phyloP scores from a whole-genome alignment of 2,113 vertebrate species.

The Helogale parvula region DNA sequence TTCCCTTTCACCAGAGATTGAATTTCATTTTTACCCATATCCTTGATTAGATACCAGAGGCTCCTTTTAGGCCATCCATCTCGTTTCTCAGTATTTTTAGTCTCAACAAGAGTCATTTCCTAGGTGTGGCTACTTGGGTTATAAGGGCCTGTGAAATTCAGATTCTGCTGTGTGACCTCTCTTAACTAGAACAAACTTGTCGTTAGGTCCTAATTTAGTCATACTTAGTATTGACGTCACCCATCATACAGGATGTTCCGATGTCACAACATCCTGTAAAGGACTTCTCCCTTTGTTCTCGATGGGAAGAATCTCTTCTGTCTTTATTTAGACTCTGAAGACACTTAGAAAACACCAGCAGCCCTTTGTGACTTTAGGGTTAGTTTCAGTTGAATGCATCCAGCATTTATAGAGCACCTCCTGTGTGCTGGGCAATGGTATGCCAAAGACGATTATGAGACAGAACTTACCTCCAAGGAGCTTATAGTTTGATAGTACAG shows the following conservation, averaged over 20 bases:
- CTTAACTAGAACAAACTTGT: neutral
- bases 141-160: neutral
- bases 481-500: neutral
- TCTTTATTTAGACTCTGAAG: neutral
- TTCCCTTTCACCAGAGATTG: neutral
- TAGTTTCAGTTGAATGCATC: neutral
- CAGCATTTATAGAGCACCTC: neutral
- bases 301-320: neutral
- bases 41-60: neutral
- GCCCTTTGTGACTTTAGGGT: neutral
- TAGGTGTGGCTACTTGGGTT: neutral
- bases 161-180: neutral
- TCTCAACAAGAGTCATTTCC: neutral
- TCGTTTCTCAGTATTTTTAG: neutral
- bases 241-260: neutral
- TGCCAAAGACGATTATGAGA: neutral
- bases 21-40: neutral
- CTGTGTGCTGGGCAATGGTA: neutral
- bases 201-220: neutral
- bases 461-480: neutral
- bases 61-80: neutral
- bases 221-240: neutral
- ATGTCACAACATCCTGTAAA: neutral
- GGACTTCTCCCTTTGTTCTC: neutral
- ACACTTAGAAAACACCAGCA: neutral